Conservation (phyloP, 2,797 vertebrate genomes). For the Arremon brunneinucha region DNA sequence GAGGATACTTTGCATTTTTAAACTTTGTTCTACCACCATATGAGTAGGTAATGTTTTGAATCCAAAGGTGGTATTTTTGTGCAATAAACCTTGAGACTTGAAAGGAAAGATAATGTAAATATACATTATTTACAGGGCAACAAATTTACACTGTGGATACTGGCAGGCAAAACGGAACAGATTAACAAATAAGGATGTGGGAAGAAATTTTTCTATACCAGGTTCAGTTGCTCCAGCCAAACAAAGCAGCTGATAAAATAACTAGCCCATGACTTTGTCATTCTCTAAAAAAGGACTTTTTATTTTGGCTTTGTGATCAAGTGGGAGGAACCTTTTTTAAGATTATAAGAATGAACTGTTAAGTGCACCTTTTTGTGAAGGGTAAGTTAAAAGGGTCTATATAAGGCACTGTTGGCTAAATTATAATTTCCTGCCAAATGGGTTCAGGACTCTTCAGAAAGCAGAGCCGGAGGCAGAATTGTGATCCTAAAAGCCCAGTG, state of each 20-base stretch:
- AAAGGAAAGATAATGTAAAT: background rate
- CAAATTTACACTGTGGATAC: background rate
- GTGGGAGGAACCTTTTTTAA: background rate
- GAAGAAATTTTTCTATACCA: background rate
- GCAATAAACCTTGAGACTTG: background rate
- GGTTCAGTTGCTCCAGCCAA: background rate
- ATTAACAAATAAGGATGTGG: background rate
- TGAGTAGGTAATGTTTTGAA: background rate
- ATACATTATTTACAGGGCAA: background rate
- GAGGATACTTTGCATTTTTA: background rate
- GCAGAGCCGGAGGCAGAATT: conserved; percentile 49
- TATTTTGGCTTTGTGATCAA: background rate
- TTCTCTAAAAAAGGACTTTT: background rate
- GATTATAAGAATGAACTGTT: background rate
- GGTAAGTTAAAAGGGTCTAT: background rate
- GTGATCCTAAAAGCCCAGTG: conserved; percentile 32
- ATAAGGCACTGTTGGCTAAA: background rate
- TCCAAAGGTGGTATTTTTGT: background rate
- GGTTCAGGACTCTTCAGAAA: conserved; percentile 18
- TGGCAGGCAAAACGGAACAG: background rate
- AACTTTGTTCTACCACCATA: background rate
- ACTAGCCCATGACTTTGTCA: background rate
- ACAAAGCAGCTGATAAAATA: background rate
- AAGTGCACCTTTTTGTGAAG: background rate
- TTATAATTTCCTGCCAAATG: conserved; percentile 4